These are phyloP conservation scores for Cydia fagiglandana DNA, from an alignment of 1,140 invertebrate genomes.

Conservation along the genomic window DNA sequence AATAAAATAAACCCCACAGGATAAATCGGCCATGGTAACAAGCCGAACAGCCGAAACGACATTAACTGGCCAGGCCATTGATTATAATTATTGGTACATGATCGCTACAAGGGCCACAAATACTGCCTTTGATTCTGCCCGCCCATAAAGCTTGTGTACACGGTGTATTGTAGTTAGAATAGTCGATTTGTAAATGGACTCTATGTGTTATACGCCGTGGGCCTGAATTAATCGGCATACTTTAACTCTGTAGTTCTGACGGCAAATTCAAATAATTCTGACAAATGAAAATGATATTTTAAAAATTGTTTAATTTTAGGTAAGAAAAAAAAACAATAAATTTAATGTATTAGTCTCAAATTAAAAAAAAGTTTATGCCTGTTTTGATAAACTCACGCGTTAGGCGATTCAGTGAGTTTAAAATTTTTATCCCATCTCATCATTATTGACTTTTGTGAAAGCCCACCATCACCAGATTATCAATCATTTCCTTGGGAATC, in stretches of 20 bases:
- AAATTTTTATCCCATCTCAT: too few relatives aligned
- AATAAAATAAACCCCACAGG: constrained; percentile 1
- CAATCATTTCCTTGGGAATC: too few relatives aligned
- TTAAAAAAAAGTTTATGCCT: too few relatives aligned
- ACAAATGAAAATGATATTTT: too few relatives aligned
- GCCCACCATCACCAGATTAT: too few relatives aligned
- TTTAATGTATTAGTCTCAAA: too few relatives aligned
- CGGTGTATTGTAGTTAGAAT: neutral
- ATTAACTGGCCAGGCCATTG: neutral
- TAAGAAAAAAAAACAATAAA: too few relatives aligned
- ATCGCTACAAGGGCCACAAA: constrained; percentile 20
- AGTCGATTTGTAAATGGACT: neutral
- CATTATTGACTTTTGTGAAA: too few relatives aligned
- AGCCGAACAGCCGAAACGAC: constrained; percentile 1
- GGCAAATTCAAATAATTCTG: too few relatives aligned
- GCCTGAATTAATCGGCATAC: neutral
- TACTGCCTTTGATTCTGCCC: constrained; percentile 21
- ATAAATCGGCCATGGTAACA: constrained; percentile 7
- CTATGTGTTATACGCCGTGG: neutral
- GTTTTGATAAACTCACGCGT: too few relatives aligned
- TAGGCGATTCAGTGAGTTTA: too few relatives aligned
- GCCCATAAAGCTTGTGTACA: neutral
- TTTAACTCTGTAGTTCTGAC: neutral
- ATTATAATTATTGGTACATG: constrained; percentile 28
- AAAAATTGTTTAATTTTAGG: too few relatives aligned